Evolutionary conservation across 2,113 vertebrate species (phyloP).

Genomic region (Callocephalon fimbriatum): DNA sequence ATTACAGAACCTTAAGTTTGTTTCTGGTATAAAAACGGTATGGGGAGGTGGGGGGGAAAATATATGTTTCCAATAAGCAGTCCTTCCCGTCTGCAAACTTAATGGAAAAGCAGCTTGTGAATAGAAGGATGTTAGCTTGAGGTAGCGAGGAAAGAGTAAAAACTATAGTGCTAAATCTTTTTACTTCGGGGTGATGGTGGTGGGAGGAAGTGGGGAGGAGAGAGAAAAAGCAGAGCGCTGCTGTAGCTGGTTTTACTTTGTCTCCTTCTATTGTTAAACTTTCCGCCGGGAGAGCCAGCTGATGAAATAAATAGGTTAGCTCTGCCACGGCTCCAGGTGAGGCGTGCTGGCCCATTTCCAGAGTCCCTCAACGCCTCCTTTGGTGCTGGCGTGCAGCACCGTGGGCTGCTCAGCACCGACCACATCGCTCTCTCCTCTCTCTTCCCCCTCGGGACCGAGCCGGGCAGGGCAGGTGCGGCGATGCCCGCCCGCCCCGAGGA

Average conservation of each 20-base stretch:
- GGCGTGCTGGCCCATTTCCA: neutral
- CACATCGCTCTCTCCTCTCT: neutral
- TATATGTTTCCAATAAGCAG: slow-evolving; percentile 30
- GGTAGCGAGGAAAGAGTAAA: neutral
- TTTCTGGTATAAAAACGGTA: slow-evolving; percentile 15
- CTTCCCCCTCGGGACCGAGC: neutral
- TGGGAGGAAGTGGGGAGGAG: neutral
- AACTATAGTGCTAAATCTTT: neutral
- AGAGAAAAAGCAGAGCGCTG: neutral
- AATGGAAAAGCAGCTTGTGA: slow-evolving; percentile 4
- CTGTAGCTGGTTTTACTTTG: neutral
- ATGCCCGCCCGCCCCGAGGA: neutral
- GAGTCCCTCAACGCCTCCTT: neutral
- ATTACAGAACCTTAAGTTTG: slow-evolving; percentile 15
- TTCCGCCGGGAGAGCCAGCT: slow-evolving; percentile 40
- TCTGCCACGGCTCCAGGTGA: slow-evolving; percentile 1
- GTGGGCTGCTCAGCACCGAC: neutral
- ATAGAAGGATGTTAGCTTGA: neutral
- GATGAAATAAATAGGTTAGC: slow-evolving; percentile 37
- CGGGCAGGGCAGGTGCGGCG: neutral
- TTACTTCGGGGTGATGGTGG: neutral
- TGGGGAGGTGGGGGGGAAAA: neutral
- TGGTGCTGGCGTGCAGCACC: slow-evolving; percentile 1
- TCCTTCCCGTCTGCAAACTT: slow-evolving; percentile 25
- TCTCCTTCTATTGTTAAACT: slow-evolving; percentile 68